Percentiles rank a stretch among this genome's conserved stretches.
phyloP scores from a whole-genome alignment of 2,888 invertebrate species.

The Cyclophora albipunctata region DNA sequence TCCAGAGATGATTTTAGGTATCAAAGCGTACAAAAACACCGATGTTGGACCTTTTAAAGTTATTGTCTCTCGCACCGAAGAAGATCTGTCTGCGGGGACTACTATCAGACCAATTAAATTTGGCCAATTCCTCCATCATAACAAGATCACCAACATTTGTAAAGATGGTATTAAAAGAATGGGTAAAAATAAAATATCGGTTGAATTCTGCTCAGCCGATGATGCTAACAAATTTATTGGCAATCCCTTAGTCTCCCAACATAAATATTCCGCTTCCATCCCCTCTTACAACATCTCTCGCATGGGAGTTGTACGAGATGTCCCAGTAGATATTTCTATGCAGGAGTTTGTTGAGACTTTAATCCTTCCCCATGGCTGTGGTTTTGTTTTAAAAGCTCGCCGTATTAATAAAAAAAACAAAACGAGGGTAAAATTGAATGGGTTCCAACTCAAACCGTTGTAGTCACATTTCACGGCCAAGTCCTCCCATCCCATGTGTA shows the following conservation, averaged over 20 bases:
- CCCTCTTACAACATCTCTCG: neutral
- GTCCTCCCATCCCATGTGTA: conserved; percentile 4
- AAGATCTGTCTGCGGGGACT: neutral
- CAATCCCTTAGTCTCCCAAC: neutral
- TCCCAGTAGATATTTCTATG: neutral
- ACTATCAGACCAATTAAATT: conserved; percentile 2
- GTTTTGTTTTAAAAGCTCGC: neutral
- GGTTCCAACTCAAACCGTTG: neutral
- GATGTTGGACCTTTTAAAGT: neutral
- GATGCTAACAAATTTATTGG: neutral
- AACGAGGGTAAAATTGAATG: neutral
- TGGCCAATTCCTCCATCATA: neutral
- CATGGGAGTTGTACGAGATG: neutral
- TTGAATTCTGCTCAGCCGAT: neutral
- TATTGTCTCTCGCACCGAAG: neutral
- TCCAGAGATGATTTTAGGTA: neutral
- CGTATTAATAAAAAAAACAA: neutral
- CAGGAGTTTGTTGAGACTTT: neutral
- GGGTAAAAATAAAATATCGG: neutral
- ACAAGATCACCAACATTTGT: neutral
- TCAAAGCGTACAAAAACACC: neutral
- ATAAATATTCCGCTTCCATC: neutral
- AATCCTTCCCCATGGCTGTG: neutral
- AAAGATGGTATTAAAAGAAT: neutral
- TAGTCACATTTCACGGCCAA: conserved; percentile 6